phyloP scores from a whole-genome alignment of 2,797 vertebrate species.

The Clangula hyemalis region DNA sequence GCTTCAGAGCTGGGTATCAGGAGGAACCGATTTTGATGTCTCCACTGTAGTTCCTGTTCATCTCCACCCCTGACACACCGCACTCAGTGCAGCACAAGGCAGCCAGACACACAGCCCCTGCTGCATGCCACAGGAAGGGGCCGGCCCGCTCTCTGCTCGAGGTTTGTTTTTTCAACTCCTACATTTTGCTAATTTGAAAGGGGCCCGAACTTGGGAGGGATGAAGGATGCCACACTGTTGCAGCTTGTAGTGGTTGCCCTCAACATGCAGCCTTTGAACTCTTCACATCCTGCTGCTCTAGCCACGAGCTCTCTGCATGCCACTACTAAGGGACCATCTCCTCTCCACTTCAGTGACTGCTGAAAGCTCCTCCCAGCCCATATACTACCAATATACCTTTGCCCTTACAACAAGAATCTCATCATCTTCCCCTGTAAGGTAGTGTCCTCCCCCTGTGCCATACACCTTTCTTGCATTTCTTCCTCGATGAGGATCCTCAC shows the following conservation, averaged over 20 bases:
- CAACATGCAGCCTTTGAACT: background rate
- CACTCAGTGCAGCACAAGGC: background rate
- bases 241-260: background rate
- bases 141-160: background rate
- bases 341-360: background rate
- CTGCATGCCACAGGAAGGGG: background rate
- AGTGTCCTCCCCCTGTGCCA: background rate
- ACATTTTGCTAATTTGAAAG: background rate
- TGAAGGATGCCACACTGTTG: accelerated
- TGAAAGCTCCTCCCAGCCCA: background rate
- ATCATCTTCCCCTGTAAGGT: background rate
- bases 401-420: background rate
- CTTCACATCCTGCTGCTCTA: background rate
- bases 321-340: background rate
- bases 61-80: accelerated
- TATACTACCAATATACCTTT: background rate
- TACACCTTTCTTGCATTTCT: no score
- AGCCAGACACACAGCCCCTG: background rate
- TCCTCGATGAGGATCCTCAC: no score
- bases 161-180: background rate
- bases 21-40: background rate
- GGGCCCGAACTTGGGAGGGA: background rate
- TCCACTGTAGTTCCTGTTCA: background rate
- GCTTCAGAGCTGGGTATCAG: background rate
- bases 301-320: accelerated